phyloP scores from a whole-genome alignment of 2,888 invertebrate genomes.

The Micoletzkya japonica region DNA sequence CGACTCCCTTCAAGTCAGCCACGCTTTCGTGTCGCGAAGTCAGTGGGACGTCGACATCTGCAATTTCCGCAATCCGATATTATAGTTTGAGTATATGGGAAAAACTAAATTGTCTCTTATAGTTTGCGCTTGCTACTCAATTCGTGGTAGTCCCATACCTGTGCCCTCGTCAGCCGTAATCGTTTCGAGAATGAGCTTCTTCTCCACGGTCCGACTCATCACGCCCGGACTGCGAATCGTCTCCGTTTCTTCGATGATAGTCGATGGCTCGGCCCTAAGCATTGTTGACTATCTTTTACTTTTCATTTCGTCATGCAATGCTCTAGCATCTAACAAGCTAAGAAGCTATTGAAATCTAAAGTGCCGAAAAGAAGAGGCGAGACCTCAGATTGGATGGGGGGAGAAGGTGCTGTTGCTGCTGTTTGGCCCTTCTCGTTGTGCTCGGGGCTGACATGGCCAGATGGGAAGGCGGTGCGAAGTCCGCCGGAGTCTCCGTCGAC shows the following conservation, averaged over 20 bases:
- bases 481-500: slow-evolving; percentile 43
- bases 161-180: slow-evolving; percentile 21
- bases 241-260: too few species aligned
- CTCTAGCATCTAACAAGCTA: too few species aligned
- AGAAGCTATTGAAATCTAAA: too few species aligned
- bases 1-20: slow-evolving; percentile 21
- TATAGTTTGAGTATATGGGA: background rate
- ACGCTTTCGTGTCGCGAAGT: slow-evolving; percentile 27
- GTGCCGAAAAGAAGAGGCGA: too few species aligned
- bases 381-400: too few species aligned
- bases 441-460: slow-evolving; percentile 20
- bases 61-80: background rate
- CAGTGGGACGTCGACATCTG: slow-evolving; percentile 24
- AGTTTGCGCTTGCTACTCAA: background rate
- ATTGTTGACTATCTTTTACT: too few species aligned
- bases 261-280: too few species aligned
- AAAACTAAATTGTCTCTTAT: background rate
- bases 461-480: background rate
- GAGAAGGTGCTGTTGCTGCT: too few species aligned
- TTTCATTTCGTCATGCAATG: too few species aligned
- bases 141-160: background rate
- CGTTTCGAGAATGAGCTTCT: slow-evolving; percentile 24
- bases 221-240: background rate
- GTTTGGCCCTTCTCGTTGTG: slow-evolving; percentile 7
- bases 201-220: slow-evolving; percentile 4